Evolutionary conservation across 2,113 vertebrate genomes (phyloP), one percentile per base, ranked within the genome.

Genomic region (Platichthys flesus): DNA sequence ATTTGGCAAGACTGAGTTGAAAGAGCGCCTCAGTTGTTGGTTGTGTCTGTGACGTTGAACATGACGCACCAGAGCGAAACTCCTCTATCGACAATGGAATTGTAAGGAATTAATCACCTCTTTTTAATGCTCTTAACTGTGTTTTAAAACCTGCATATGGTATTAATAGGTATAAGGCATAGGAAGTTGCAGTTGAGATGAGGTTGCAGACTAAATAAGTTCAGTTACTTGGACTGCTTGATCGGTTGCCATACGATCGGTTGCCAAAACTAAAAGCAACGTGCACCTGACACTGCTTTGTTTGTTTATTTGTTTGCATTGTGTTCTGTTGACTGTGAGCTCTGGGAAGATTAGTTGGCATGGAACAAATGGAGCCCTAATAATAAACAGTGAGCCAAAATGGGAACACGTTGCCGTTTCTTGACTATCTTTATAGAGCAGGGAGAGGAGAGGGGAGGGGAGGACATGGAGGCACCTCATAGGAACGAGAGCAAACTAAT

Each of bases 281-380:
- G 37, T 18, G 26, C 26, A 54, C 56, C 37, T 67, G 49, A 40
- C 54, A 69, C 79, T 51, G 35, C 40, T 78, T 78, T 81, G 72
- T 88, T 81, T 88, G 76, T 83, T 78, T 31, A 31, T 31, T 31
- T 83, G 83, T 85, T 82, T 85, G 62, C 63, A 23, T 61, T 59
- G 74, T 51, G 26, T 74, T 56, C 71, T 79, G 78, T 72, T 74
- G 84, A 88, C 75, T 78, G 61, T 1, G 59, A 74, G 67, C 56
- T 71, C 71, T 59, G 21, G 71, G 72, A 84, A 85, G 86, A 88
- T 82, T 80, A 84, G 77, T 59, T 88, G 86, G 81, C 83, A 89
- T 67, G 79, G 78, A 82, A 54, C 83, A 83, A 88, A 83, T 56
- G 65, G 68, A 63, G 52, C 77, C 74, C 88, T 83, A 82, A 87